A percentile compares a stretch with the other conserved stretches of the same genome.
These are phyloP conservation scores for Brienomyrus brachyistius DNA, from an alignment of 2,113 vertebrate genomes.

Conservation along the genomic window DNA sequence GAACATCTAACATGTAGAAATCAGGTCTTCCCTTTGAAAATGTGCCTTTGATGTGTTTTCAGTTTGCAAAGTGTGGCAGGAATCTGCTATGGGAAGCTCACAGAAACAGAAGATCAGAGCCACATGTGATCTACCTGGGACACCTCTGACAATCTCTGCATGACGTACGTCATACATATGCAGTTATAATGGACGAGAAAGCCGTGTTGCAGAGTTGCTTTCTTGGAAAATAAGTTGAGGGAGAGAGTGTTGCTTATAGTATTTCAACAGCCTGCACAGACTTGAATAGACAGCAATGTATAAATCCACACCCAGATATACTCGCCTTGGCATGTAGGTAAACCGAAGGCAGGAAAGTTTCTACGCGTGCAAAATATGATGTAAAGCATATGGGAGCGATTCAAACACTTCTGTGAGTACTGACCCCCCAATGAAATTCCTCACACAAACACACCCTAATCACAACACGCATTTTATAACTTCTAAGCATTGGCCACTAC, in stretches of 20 bases:
- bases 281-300: not conserved
- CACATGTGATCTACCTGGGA: not conserved
- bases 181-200: not conserved
- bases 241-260: not conserved
- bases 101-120: not conserved
- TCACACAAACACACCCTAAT: not conserved
- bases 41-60: not conserved
- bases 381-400: not conserved
- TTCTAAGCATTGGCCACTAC: not conserved
- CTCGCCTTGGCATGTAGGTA: not conserved
- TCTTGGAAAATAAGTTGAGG: not conserved
- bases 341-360: not conserved
- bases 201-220: not conserved
- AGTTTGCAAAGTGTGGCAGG: not conserved
- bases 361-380: not conserved
- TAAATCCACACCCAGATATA: not conserved
- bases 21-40: not conserved
- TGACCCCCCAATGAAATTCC: not conserved
- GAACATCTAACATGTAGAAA: not conserved
- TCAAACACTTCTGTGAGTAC: not conserved
- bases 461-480: not conserved
- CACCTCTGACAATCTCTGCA: not conserved
- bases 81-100: not conserved
- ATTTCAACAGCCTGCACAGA: not conserved
- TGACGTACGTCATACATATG: not conserved